These are phyloP conservation scores for Connochaetes taurinus DNA, from an alignment of 2,113 vertebrate genomes.

Conservation along the genomic window DNA sequence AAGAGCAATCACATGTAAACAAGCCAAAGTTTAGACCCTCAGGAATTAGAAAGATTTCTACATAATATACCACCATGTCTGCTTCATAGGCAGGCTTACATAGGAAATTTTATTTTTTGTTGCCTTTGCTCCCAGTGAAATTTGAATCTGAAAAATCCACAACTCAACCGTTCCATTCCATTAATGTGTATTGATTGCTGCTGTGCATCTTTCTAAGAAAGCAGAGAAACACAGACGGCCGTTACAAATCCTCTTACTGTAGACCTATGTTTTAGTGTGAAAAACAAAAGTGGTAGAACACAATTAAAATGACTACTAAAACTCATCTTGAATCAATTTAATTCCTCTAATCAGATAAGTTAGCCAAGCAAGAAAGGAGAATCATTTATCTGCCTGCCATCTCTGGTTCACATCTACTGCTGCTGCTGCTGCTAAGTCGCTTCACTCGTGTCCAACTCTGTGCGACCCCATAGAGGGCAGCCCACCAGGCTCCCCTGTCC, in stretches of 20 bases:
- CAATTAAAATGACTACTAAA: conserved; percentile 24
- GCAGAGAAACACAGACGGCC: not conserved
- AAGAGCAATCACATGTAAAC: conserved; percentile 34
- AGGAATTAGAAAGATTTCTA: conserved; percentile 62
- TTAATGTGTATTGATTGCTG: not conserved
- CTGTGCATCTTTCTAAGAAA: conserved; percentile 24
- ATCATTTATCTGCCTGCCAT: not conserved
- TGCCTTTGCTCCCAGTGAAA: conserved; percentile 60
- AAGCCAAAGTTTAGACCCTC: conserved; percentile 20
- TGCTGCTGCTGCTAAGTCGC: too few species aligned
- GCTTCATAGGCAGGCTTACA: conserved; percentile 55
- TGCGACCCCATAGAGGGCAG: too few species aligned
- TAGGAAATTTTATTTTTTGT: conserved; percentile 9
- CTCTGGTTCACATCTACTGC: not conserved
- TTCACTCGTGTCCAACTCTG: too few species aligned
- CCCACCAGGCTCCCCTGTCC: too few species aligned
- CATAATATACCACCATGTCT: conserved; percentile 40
- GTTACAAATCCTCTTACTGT: conserved; percentile 34
- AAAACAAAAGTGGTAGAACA: not conserved
- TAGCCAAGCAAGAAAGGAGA: conserved; percentile 16
- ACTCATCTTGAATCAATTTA: conserved; percentile 8
- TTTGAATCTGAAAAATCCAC: conserved; percentile 61
- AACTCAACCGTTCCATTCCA: conserved; percentile 44
- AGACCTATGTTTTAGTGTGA: not conserved
- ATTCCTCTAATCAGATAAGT: conserved; percentile 6